A percentile compares a stretch with the other conserved stretches of the same genome.
phyloP scores from a whole-genome alignment of 1,140 invertebrate species.

The Drosophila bocqueti region DNA sequence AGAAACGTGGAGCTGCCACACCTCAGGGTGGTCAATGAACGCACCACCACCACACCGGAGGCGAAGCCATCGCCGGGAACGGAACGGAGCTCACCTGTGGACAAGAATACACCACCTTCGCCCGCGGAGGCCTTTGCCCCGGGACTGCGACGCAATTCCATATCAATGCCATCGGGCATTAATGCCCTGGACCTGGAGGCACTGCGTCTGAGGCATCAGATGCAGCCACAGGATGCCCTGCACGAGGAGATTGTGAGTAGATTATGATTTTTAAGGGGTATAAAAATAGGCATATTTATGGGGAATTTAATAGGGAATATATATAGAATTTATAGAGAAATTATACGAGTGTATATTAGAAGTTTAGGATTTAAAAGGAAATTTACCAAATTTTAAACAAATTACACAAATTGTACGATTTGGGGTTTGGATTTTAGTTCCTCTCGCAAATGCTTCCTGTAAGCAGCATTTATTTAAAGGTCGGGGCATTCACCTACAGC shows the following conservation, averaged over 20 bases:
- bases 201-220: conserved; percentile 71
- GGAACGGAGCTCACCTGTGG: background rate
- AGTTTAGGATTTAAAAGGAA: too few species aligned
- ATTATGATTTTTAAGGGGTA: background rate
- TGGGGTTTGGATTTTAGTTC: background rate
- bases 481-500: conserved; percentile 5
- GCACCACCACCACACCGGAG: background rate
- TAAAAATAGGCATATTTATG: background rate
- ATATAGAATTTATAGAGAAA: background rate
- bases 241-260: conserved; percentile 80
- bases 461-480: background rate
- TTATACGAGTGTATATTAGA: too few species aligned
- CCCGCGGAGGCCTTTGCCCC: conserved; percentile 47
- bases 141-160: conserved; percentile 74
- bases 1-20: conserved; percentile 59
- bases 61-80: background rate
- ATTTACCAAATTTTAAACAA: too few species aligned
- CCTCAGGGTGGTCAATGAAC: conserved; percentile 50
- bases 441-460: background rate
- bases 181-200: conserved; percentile 77
- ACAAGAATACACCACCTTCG: conserved; percentile 3
- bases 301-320: background rate
- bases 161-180: conserved; percentile 78
- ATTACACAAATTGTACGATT: background rate
- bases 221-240: conserved; percentile 76